phyloP scores from a whole-genome alignment of 2,888 invertebrate species.

The Limnephilus marmoratus region DNA sequence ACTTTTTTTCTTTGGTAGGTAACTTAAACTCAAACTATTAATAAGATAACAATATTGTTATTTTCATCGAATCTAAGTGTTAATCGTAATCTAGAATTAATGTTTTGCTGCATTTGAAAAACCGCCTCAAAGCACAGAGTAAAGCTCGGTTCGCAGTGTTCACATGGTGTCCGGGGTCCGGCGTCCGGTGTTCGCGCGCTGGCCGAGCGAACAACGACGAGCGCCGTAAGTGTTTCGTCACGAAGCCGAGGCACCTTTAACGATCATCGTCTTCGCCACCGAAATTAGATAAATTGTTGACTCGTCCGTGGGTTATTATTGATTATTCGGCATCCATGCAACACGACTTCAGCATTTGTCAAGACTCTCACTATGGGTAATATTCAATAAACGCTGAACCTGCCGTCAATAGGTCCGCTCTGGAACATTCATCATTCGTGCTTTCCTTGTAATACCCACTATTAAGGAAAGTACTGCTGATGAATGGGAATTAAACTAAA shows the following conservation, averaged over 20 bases:
- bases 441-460: conserved; percentile 7
- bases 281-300: conserved; percentile 57
- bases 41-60: too few relatives aligned
- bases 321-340: conserved; percentile 59
- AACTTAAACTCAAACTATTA: too few relatives aligned
- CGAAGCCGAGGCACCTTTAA: conserved; percentile 50
- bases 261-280: conserved; percentile 59
- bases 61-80: too few relatives aligned
- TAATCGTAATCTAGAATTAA: too few relatives aligned
- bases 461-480: neutral
- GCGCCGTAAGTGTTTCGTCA: conserved; percentile 56
- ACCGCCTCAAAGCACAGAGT: neutral
- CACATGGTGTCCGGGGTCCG: conserved; percentile 26
- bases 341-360: conserved; percentile 63
- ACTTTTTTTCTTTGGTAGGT: too few relatives aligned
- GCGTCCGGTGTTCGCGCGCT: neutral
- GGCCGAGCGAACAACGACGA: neutral
- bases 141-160: conserved; percentile 31
- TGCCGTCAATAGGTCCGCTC: conserved; percentile 37
- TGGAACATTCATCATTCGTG: conserved; percentile 29
- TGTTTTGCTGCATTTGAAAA: conserved; percentile 9
- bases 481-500: conserved; percentile 1
- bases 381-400: conserved; percentile 49
- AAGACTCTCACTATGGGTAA: conserved; percentile 53
- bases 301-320: conserved; percentile 58